A percentile compares a stretch with the other conserved stretches of the same genome.
Conservation (phyloP, 1,140 invertebrate genomes). For the Mycetomoellerius zeteki region DNA sequence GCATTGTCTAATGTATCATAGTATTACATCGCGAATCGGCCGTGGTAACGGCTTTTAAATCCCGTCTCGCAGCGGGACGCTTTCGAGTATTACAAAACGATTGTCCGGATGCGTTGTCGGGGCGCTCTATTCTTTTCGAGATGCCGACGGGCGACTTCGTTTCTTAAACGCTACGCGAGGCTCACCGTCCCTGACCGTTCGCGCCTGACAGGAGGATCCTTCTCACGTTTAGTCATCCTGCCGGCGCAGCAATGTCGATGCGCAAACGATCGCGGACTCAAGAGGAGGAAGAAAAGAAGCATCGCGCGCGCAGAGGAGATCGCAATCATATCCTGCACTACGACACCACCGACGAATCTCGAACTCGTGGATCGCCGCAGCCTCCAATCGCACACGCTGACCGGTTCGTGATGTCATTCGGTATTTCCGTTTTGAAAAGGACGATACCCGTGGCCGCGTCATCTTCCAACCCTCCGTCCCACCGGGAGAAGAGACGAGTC, state of each 20-base stretch:
- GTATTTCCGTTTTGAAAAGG: slow-evolving; percentile 77
- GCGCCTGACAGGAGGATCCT: slow-evolving; percentile 67
- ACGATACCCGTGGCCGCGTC: slow-evolving; percentile 37
- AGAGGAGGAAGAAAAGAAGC: slow-evolving; percentile 60
- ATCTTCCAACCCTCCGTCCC: slow-evolving; percentile 51
- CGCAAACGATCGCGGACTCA: slow-evolving; percentile 24
- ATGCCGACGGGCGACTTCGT: slow-evolving; percentile 20
- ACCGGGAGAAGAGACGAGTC: not conserved
- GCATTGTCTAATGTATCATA: slow-evolving; percentile 40
- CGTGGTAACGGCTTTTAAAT: slow-evolving; percentile 52
- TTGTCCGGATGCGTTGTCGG: slow-evolving; percentile 54
- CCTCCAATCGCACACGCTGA: slow-evolving; percentile 63
- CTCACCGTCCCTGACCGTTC: slow-evolving; percentile 67
- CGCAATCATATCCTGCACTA: slow-evolving; percentile 63
- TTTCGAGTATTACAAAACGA: slow-evolving; percentile 37
- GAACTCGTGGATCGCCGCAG: slow-evolving; percentile 27
- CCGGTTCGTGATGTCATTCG: slow-evolving; percentile 81
- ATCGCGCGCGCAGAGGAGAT: slow-evolving; percentile 54
- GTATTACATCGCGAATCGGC: slow-evolving; percentile 36
- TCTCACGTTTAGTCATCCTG: slow-evolving; percentile 77
- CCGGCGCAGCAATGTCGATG: slow-evolving; percentile 59
- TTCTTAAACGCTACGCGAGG: slow-evolving; percentile 21
- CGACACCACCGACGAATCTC: slow-evolving; percentile 75
- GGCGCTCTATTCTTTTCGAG: slow-evolving; percentile 40
- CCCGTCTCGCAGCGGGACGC: slow-evolving; percentile 46